Base-by-base conservation (phyloP, 2,113 vertebrate genomes). In the Thinocorus orbignyianus region DNA sequence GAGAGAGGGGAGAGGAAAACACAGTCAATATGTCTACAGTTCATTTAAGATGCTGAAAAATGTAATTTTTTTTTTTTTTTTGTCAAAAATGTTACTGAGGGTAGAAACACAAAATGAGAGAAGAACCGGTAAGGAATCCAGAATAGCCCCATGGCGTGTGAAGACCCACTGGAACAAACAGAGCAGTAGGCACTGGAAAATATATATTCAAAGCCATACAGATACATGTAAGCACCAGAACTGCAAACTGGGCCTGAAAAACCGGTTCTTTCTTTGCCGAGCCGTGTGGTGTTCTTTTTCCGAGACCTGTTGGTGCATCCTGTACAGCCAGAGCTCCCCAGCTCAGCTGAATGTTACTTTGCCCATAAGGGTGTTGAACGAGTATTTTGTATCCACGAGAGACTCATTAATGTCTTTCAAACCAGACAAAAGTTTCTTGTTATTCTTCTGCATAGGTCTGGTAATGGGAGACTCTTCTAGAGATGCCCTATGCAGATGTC, bases 341-440 rank as follows among this genome's bases (percentile, higher is more conserved):
- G 89, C 66, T 94, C 73, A 49, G 49, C 70, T 91, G n/a, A 89
- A 70, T 24, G 44, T 44, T 93, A 16, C 83, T 82, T 82, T 88
- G 70, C 88, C 93, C 96, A 87, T 92, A 96, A 95, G 95, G 91
- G 95, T 92, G 92, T 91, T 94, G 92, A 87, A 62, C 92, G 95
- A 96, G 89, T 95, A 95, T 89, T 95, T 94, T 92, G 41, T 93
- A 91, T 96, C 86, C 95, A 92, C 81, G 92, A 94, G 95, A 93
- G 96, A 77, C 92, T 96, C 92, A 92, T 96, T 96, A 92, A 96
- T 70, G 93, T 69, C 90, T 95, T 97, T 96, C 90, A 90, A 92
- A 94, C 76, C 20, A 60, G 83, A 89, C 94, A 66, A 72, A 91
- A 92, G 92, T 80, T 96, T 85, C 91, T 95, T 83, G 91, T 96